Evolutionary conservation across 2,113 vertebrate species (phyloP), one percentile per base, ranked within the genome.

Genomic region (Dendropsophus ebraccatus): DNA sequence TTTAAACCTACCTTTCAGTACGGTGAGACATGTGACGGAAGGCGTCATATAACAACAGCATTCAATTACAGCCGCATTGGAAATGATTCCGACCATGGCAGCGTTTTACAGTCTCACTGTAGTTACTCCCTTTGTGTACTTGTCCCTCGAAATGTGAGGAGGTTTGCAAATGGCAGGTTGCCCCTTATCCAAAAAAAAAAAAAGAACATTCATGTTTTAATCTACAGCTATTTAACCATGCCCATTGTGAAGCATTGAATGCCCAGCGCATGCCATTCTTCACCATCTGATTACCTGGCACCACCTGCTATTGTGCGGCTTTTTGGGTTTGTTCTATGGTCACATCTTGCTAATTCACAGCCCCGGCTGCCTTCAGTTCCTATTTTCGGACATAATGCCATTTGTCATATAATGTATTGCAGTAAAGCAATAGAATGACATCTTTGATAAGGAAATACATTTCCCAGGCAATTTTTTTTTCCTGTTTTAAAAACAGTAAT

Each of bases 121-220:
- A 58, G 6, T 49, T 50, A 23, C 28, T 82, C 60, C 62, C 80
- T 62, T 75, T 75, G 69, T 75, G 28, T 74, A 21, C 37, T 58
- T 60, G 50, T 75, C 37, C 37, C 62, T 28, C 49, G n/a, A 47
- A 73, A 25, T 75, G 54, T 30, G n/a, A 74, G 70, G 23, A 75
- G 35, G 82, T 47, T 60, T 25, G n/a, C 70, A 84, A 75, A 74
- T 21, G 52, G 65, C 65, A 83, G 81, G 65, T 60, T 80, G 52
- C 77, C 54, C 56, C 30, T 58, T 37, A 41, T 78, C 25, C 60
- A 82, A 76, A 56, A 41, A 41, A 56, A 82, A 76, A 56, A 41
- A 41, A 56, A 56, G 82, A 47, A 28, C 50, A 74, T 49, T 74
- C 37, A 62, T 76, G 23, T 76, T 74, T 75, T 23, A 72, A 72